Evolutionary conservation across 1,140 invertebrate genomes (phyloP), one percentile per base, ranked within the genome.

Genomic region (Phortica variegata): DNA sequence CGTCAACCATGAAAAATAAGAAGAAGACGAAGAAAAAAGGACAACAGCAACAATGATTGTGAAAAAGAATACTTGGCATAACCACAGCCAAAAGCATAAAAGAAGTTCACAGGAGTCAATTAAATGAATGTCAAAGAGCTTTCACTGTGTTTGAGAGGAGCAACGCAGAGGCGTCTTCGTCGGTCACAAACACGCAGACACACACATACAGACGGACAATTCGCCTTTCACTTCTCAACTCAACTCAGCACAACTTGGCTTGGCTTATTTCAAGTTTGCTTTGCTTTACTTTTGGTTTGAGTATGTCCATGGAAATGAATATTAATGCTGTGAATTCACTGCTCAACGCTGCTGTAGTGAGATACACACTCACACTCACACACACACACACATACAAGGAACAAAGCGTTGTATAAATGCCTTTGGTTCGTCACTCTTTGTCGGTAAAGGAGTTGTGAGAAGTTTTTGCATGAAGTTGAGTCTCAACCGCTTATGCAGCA

Each of bases 271-370:
- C n/a, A n/a, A n/a, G n/a, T 57, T 47, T 46, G 54, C 53, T 38
- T 33, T 45, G 47, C 37, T 45, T 41, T 17, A 16, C 23, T 40
- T 45, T 40, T 21, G 48, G 49, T 52, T 60, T 60, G 56, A 60
- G 68, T 68, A 63, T 68, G 60, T 52, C 60, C 54, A 63, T 68
- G 60, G 63, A 68, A 68, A 68, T 68, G 63, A 68, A 68, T 68
- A 68, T 68, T 68, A 68, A 68, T 68, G 57, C 61, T 43, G 43
- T 45, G 60, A 52, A 59, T 62, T 51, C 56, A 49, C 48, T 56
- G 66, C 62, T 47, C 52, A 54, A 55, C 60, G 48, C 44, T n/a
- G n/a, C n/a, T n/a, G n/a, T n/a, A n/a, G n/a, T n/a, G n/a, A n/a
- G n/a, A n/a, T n/a, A n/a, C n/a, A n/a, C n/a, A n/a, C n/a, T n/a